Percentiles rank a stretch among this genome's conserved stretches.
These are phyloP conservation scores for Thereuonema tuberculata DNA, from an alignment of 1,140 invertebrate species.

Conservation along the genomic window DNA sequence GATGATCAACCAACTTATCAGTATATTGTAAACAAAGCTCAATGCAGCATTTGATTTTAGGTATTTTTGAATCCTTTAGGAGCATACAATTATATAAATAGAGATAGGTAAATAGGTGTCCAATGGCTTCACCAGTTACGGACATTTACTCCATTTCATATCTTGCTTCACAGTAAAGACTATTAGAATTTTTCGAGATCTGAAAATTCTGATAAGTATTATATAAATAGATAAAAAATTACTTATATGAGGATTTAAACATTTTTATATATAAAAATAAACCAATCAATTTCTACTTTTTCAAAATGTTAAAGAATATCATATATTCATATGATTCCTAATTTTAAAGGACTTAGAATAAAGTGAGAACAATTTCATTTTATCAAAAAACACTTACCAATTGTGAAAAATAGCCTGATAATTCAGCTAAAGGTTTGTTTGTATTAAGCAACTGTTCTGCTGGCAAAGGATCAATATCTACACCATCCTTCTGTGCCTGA, in stretches of 20 bases:
- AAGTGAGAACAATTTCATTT: neutral
- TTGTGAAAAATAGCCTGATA: neutral
- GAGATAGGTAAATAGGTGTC: too few species aligned
- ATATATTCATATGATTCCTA: neutral
- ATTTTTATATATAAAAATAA: neutral
- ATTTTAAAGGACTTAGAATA: neutral
- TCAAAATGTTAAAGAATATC: neutral
- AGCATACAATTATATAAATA: too few species aligned
- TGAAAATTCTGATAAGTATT: neutral
- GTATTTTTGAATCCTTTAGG: too few species aligned
- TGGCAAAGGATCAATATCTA: neutral
- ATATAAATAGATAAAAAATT: neutral
- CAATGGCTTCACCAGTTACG: too few species aligned
- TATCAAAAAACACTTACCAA: neutral
- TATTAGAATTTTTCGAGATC: too few species aligned
- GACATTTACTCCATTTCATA: too few species aligned
- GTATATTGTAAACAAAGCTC: too few species aligned
- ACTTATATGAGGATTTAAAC: neutral
- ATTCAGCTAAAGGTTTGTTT: conserved; percentile 1
- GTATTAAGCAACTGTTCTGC: neutral
- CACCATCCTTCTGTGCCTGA: neutral
- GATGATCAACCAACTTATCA: too few species aligned
- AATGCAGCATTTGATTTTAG: too few species aligned
- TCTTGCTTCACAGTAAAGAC: too few species aligned
- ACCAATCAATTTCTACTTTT: neutral